Evolutionary conservation across 2,113 vertebrate genomes (phyloP).

Genomic region (Irena cyanogastra): DNA sequence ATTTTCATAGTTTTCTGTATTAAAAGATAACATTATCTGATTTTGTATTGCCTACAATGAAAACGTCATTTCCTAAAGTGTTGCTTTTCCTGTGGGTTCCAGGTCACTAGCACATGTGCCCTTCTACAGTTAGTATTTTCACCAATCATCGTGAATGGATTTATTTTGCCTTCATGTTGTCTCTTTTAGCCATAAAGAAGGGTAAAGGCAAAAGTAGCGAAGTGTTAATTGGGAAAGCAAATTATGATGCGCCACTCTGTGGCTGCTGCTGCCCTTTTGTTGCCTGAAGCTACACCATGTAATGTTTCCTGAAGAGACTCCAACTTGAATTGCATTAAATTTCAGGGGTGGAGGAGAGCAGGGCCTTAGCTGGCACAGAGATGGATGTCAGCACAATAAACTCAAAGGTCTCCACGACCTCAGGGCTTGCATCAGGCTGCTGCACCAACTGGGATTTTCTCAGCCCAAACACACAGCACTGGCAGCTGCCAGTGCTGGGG

Average conservation of each 20-base stretch:
- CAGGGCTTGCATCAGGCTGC: slow-evolving; percentile 79
- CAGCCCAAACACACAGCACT: slow-evolving; percentile 78
- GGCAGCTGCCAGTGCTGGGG: slow-evolving; percentile 87
- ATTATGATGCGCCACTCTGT: not conserved
- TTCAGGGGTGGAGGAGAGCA: slow-evolving; percentile 91
- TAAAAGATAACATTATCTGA: not conserved
- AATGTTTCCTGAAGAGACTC: not conserved
- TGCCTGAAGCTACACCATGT: not conserved
- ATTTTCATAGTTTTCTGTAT: not conserved
- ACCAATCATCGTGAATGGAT: not conserved
- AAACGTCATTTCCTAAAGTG: not conserved
- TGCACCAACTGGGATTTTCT: slow-evolving; percentile 83
- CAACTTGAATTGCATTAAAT: not conserved
- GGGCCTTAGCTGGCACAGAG: slow-evolving; percentile 86
- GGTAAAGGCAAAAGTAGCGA: not conserved
- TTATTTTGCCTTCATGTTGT: not conserved
- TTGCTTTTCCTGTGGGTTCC: not conserved
- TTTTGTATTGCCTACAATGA: not conserved
- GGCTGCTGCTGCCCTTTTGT: not conserved
- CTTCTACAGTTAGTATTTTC: not conserved
- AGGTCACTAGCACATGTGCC: not conserved
- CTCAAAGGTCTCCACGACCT: slow-evolving; percentile 86
- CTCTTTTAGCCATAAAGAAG: not conserved
- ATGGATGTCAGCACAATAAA: slow-evolving; percentile 81
- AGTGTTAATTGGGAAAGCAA: not conserved